Evolutionary conservation across 2,888 invertebrate genomes (phyloP).

Genomic region (Urechis unicinctus): DNA sequence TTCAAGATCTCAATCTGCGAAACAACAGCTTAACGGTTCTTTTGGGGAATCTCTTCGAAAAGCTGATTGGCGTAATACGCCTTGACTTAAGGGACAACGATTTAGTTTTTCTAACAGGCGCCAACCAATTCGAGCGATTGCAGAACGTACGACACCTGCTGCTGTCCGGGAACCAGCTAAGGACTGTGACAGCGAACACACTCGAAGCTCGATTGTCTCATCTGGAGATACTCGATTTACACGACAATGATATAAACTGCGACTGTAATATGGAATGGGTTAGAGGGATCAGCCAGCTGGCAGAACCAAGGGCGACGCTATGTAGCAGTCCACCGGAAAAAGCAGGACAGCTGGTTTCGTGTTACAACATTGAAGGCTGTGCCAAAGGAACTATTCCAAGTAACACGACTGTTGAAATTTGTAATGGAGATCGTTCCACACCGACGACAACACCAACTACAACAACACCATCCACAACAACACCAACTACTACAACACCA

Average conservation of each 20-base stretch:
- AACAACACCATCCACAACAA: too few relatives aligned
- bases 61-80: not conserved
- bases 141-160: not conserved
- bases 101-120: not conserved
- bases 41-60: not conserved
- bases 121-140: not conserved
- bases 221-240: not conserved
- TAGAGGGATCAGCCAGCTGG: too few relatives aligned
- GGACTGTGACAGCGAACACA: not conserved
- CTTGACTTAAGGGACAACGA: not conserved
- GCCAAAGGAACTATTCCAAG: too few relatives aligned
- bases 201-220: not conserved
- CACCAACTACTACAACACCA: too few relatives aligned
- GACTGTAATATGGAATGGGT: not conserved
- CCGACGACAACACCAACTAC: too few relatives aligned
- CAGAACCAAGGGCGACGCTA: too few relatives aligned
- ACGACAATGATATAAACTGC: not conserved
- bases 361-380: too few relatives aligned
- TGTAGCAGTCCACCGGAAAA: too few relatives aligned
- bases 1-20: not conserved
- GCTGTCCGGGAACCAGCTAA: not conserved
- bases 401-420: too few relatives aligned
- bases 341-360: too few relatives aligned
- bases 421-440: too few relatives aligned
- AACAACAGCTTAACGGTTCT: not conserved